Percentiles rank a stretch among this genome's conserved stretches.
Evolutionary conservation across 1,140 invertebrate species (phyloP).

Genomic region (Alviniconcha marisindica): DNA sequence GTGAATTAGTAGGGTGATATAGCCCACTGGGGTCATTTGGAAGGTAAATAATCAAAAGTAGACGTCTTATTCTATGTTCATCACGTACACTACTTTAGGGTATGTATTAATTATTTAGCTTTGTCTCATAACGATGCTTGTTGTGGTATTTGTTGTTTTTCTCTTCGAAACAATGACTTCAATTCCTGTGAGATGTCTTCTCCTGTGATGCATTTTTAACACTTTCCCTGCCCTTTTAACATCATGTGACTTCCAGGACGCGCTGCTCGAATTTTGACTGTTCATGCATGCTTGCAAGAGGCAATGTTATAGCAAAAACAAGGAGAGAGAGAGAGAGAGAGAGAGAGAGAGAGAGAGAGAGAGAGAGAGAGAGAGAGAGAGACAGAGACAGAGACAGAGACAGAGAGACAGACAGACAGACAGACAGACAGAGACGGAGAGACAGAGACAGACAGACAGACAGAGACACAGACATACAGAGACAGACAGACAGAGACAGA

Average conservation of each 20-base stretch:
- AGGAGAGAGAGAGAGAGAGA: conserved; percentile 17
- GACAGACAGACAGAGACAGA: background rate
- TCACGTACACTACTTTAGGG: too few species aligned
- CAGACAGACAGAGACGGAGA: background rate
- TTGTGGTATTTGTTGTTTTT: background rate
- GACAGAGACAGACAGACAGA: background rate
- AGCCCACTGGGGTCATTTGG: too few species aligned
- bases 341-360: background rate
- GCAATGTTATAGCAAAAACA: background rate
- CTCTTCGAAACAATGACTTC: background rate
- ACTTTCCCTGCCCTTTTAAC: background rate
- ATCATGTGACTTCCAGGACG: background rate
- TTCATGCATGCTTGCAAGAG: background rate
- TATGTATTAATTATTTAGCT: too few species aligned
- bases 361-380: background rate
- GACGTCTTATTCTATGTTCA: too few species aligned
- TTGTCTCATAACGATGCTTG: too few species aligned
- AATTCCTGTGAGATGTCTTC: background rate
- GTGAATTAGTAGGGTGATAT: too few species aligned
- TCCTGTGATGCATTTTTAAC: background rate
- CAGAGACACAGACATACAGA: background rate
- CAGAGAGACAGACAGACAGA: background rate
- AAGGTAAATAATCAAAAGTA: too few species aligned
- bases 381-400: background rate
- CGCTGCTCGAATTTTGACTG: background rate